A percentile compares a stretch with the other conserved stretches of the same genome.
These are phyloP conservation scores for Helleia helle DNA, from an alignment of 2,888 invertebrate species.

Conservation along the genomic window DNA sequence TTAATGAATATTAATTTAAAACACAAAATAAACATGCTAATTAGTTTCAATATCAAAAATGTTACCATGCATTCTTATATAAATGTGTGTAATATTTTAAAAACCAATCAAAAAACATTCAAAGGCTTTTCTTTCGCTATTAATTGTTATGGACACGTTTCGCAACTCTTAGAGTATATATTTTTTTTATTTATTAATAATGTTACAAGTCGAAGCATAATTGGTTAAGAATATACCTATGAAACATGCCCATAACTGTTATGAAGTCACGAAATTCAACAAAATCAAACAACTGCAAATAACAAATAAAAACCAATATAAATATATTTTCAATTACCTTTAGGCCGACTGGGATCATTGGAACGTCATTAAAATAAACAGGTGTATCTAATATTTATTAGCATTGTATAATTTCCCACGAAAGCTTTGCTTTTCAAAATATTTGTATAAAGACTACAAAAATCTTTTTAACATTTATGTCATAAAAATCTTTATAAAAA, in stretches of 20 bases:
- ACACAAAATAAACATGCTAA: background rate
- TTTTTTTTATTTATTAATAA: no score
- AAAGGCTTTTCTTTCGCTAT: no score
- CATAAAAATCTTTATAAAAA: constrained; percentile 7
- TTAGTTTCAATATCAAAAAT: no score
- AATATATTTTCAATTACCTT: constrained; percentile 26
- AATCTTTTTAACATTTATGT: constrained; percentile 11
- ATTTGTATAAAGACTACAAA: constrained; percentile 33
- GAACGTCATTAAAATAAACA: constrained; percentile 30
- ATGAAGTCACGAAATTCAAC: no score
- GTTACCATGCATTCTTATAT: constrained; percentile 2
- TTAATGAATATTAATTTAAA: no score
- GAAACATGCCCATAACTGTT: no score
- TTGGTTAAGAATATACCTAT: no score
- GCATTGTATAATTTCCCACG: constrained; percentile 51
- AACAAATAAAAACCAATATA: constrained; percentile 43
- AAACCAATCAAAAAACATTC: constrained; percentile 21
- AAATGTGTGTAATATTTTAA: constrained; percentile 7
- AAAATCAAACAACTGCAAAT: constrained; percentile 19
- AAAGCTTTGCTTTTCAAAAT: constrained; percentile 40
- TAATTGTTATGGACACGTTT: no score
- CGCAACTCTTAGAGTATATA: no score
- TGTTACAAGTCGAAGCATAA: no score
- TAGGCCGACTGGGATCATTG: background rate
- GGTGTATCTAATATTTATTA: constrained; percentile 37